These are phyloP conservation scores for Chymomyza costata DNA, from an alignment of 1,140 invertebrate species.

Conservation along the genomic window DNA sequence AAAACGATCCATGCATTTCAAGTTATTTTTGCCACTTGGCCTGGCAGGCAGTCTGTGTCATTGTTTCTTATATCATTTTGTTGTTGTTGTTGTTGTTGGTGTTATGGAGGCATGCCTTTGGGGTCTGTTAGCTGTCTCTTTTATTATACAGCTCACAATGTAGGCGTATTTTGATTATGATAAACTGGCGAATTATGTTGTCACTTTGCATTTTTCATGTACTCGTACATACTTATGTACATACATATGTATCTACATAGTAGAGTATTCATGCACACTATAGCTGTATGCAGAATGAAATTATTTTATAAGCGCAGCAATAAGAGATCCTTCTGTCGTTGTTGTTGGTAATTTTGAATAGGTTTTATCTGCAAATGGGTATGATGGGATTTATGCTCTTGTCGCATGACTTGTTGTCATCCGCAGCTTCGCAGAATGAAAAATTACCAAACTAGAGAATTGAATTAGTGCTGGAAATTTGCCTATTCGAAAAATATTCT, in stretches of 20 bases:
- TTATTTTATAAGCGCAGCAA: constrained; percentile 56
- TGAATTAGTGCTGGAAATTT: constrained; percentile 34
- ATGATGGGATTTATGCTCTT: constrained; percentile 62
- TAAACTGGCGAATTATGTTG: constrained; percentile 75
- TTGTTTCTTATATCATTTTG: constrained; percentile 40
- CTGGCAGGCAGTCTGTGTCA: constrained; percentile 67
- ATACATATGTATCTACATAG: too few relatives aligned
- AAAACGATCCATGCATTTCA: too few relatives aligned
- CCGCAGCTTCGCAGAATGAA: constrained; percentile 43
- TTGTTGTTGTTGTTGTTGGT: constrained; percentile 23
- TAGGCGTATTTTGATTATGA: constrained; percentile 75
- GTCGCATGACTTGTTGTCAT: constrained; percentile 34
- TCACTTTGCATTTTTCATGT: constrained; percentile 74
- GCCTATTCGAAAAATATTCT: constrained; percentile 5
- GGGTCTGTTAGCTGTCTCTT: constrained; percentile 28
- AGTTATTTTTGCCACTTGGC: constrained; percentile 66
- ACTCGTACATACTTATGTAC: too few relatives aligned
- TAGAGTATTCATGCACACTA: too few relatives aligned
- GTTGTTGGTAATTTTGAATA: constrained; percentile 31
- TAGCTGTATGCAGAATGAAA: too few relatives aligned
- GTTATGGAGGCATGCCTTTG: constrained; percentile 37
- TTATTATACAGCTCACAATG: constrained; percentile 54
- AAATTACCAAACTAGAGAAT: constrained; percentile 41
- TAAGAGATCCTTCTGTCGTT: constrained; percentile 18
- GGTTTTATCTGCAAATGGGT: constrained; percentile 58